Evolutionary conservation across 2,888 invertebrate genomes (phyloP).

Genomic region (Luffia ferchaultella): DNA sequence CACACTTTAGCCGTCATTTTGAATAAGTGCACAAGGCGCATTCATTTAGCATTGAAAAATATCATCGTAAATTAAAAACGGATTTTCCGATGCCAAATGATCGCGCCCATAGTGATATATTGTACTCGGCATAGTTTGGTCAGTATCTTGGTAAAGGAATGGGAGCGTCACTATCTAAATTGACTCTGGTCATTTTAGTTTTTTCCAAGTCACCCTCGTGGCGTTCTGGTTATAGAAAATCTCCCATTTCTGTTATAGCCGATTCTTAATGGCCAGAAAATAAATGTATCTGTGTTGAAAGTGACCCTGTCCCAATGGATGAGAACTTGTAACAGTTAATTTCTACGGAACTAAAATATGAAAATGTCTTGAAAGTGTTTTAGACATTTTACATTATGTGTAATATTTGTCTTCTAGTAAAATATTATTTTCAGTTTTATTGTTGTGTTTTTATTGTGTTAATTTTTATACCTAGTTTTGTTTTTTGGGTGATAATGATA

Average conservation of each 20-base stretch:
- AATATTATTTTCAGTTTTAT: conserved; percentile 60
- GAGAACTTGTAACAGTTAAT: conserved; percentile 37
- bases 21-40: background rate
- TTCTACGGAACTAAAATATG: conserved; percentile 33
- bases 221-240: no score
- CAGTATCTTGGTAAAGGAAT: no score
- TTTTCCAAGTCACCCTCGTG: no score
- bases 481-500: background rate
- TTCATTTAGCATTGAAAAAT: no score
- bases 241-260: no score
- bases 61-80: no score
- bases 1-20: background rate
- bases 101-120: no score
- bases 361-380: conserved; percentile 34
- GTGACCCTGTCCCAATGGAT: conserved; percentile 36
- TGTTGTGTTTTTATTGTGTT: conserved; percentile 27
- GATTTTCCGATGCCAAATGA: no score
- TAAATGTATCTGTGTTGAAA: background rate
- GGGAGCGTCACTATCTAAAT: no score
- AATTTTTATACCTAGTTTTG: conserved; percentile 2
- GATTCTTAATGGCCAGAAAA: no score
- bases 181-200: no score
- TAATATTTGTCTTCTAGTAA: conserved; percentile 60
- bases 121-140: no score
- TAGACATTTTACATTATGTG: conserved; percentile 40